These are phyloP conservation scores for Gymnocephalus cernua DNA, from an alignment of 2,113 vertebrate genomes.

Conservation along the genomic window DNA sequence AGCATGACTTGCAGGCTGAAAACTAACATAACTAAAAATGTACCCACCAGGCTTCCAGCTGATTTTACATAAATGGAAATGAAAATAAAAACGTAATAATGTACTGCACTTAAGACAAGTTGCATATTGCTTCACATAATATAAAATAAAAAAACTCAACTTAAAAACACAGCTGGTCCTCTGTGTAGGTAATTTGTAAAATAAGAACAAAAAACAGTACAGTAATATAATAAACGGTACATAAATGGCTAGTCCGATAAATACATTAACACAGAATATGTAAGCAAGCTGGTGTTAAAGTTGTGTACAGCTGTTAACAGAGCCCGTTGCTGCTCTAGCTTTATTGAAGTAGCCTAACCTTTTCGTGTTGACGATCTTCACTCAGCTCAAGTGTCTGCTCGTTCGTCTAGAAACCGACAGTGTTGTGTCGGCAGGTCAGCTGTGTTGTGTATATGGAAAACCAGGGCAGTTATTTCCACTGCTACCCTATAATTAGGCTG, in stretches of 20 bases:
- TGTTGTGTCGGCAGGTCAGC: conserved; percentile 41
- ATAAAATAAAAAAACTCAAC: background rate
- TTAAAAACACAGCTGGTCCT: background rate
- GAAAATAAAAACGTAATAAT: background rate
- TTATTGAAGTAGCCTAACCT: background rate
- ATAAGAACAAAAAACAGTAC: background rate
- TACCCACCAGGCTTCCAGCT: background rate
- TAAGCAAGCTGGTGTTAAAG: background rate
- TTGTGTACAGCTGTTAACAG: background rate
- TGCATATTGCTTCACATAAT: background rate
- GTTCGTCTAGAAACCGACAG: background rate
- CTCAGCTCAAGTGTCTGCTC: background rate
- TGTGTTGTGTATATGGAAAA: conserved; percentile 51
- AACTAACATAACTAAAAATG: conserved; percentile 14
- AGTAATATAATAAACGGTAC: background rate
- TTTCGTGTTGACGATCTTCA: background rate
- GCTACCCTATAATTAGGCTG: conserved; percentile 73
- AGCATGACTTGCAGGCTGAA: conserved; percentile 17
- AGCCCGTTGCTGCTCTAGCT: background rate
- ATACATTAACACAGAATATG: background rate
- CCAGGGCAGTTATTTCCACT: conserved; percentile 61
- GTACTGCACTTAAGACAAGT: too few species aligned
- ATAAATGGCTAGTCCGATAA: background rate
- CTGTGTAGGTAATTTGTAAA: background rate
- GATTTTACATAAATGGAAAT: background rate